These are phyloP conservation scores for Aspiorhynchus laticeps DNA, from an alignment of 2,113 vertebrate genomes.

Conservation along the genomic window DNA sequence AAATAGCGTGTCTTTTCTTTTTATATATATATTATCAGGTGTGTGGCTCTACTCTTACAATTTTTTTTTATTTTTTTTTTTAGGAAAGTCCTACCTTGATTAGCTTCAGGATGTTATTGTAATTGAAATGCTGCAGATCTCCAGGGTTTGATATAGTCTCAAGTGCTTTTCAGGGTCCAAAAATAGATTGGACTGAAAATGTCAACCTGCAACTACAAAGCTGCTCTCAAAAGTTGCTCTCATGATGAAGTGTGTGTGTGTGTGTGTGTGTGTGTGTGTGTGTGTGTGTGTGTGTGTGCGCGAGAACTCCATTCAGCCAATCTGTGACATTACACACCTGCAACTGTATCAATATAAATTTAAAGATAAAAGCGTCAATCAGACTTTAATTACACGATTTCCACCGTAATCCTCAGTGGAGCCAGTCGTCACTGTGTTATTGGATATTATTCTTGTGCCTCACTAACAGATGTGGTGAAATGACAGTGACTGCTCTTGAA, in stretches of 20 bases:
- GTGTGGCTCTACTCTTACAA: background rate
- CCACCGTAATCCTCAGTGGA: background rate
- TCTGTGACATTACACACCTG: background rate
- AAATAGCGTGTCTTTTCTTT: background rate
- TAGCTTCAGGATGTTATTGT: background rate
- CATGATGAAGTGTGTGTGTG: background rate
- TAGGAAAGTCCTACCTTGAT: background rate
- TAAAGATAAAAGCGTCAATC: background rate
- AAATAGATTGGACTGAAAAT: slow-evolving; percentile 18
- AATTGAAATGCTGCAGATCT: background rate
- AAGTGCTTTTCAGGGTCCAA: background rate
- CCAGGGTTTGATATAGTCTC: background rate
- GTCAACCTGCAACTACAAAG: slow-evolving; percentile 14
- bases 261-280: background rate
- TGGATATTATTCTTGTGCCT: background rate
- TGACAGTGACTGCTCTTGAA: background rate
- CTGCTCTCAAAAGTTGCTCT: background rate
- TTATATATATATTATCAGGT: background rate
- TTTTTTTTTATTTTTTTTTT: background rate
- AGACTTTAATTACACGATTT: background rate
- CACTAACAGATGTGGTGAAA: slow-evolving; percentile 9
- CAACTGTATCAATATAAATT: background rate
- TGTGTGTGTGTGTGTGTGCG: background rate
- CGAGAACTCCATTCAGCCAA: background rate
- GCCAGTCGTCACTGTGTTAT: background rate